Evolutionary conservation across 2,888 invertebrate species (phyloP), one percentile per base, ranked within the genome.

Genomic region (Pammene aurita): DNA sequence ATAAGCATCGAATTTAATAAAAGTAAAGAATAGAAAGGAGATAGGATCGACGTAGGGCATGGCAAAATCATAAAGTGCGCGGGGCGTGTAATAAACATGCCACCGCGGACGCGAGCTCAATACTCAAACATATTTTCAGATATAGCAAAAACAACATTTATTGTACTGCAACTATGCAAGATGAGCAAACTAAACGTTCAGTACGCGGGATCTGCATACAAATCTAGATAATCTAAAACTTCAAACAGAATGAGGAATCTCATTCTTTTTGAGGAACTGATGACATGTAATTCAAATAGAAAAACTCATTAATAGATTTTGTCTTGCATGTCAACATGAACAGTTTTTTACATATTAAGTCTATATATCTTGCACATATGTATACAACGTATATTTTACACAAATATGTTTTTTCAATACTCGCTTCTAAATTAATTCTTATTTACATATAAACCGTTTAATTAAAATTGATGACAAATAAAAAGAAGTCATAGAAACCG

Each of bases 51-150:
- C 76, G 75, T 74, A 78, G 74, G 72, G 77, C 73, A 75, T 69
- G 71, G 75, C 74, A 73, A 77, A 82, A 77, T 77, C 84, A 86
- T 86, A 86, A 87, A 86, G 80, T 76, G 78, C 78, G 78, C 74
- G 75, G 75, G 76, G 78, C 76, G 73, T 73, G 80, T 76, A 76
- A 87, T 87, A 87, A 87, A 87, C 79, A 85, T 83, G 84, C 84
- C 85, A 82, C 75, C 66, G 72, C 74, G 73, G 79, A 80, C 83
- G 79, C 82, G 75, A 74, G 80, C 78, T 80, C 82, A 80, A 83
- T 82, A 80, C 79, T 77, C 74, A 75, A 77, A 77, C 78, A 69
- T 69, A 69, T 77, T 76, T 74, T 76, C 77, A 77, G 78, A 77
- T 78, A 73, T 52, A 64, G 70, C 52, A 73, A 73, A 79, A 80